Evolutionary conservation across 2,797 vertebrate species (phyloP).

Genomic region (Mormyrus hasselquistii): DNA sequence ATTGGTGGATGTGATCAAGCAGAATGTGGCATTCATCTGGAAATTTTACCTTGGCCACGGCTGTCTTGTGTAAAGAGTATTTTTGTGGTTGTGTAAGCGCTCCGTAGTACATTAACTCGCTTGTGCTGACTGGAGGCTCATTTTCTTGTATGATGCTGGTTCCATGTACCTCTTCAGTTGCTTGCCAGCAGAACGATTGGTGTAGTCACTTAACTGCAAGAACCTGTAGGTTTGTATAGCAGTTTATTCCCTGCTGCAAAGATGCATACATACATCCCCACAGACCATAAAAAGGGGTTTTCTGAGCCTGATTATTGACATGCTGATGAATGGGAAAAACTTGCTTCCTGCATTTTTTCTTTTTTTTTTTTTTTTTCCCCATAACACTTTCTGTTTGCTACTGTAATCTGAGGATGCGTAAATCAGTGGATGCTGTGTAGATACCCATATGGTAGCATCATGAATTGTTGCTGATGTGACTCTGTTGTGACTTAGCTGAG

Average conservation of each 20-base stretch:
- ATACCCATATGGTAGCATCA: neutral
- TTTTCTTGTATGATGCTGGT: neutral
- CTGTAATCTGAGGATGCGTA: neutral
- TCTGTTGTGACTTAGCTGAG: neutral
- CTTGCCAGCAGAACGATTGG: neutral
- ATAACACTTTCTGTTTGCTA: neutral
- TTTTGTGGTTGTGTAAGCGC: neutral
- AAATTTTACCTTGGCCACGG: neutral
- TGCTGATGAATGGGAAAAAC: neutral
- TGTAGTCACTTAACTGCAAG: neutral
- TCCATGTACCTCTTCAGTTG: neutral
- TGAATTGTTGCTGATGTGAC: neutral
- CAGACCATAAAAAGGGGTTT: neutral
- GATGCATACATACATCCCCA: neutral
- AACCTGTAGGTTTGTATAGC: neutral
- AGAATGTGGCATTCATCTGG: neutral
- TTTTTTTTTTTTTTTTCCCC: neutral
- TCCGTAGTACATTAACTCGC: neutral
- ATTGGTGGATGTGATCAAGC: neutral
- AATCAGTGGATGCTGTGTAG: neutral
- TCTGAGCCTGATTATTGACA: neutral
- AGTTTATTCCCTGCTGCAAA: neutral
- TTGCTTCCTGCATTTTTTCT: neutral
- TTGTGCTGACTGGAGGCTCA: neutral
- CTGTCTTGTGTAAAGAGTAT: neutral